These are phyloP conservation scores for Gymnarchus niloticus DNA, from an alignment of 2,113 vertebrate species.

Conservation along the genomic window DNA sequence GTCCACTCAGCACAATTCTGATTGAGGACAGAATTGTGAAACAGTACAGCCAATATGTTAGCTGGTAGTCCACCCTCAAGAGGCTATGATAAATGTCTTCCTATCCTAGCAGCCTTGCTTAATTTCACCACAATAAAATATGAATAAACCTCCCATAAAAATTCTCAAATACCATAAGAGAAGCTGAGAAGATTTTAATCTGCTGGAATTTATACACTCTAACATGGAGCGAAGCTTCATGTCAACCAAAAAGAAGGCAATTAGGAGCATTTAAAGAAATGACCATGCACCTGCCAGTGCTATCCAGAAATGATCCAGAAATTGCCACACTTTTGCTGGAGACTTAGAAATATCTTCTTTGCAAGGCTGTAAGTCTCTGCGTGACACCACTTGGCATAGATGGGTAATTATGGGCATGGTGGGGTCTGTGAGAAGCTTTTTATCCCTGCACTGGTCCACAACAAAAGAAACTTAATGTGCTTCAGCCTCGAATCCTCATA, in stretches of 20 bases:
- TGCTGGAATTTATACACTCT: constrained; percentile 30
- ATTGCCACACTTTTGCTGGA: constrained; percentile 23
- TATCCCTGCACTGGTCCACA: not conserved
- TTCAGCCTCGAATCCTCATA: not conserved
- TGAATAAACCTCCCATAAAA: not conserved
- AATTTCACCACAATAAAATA: not conserved
- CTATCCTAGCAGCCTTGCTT: no score
- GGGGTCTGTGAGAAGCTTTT: not conserved
- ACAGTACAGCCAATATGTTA: not conserved
- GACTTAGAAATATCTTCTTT: constrained; percentile 7
- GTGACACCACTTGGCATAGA: not conserved
- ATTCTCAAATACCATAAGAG: not conserved
- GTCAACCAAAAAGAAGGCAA: constrained; percentile 45
- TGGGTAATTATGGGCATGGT: constrained; percentile 32
- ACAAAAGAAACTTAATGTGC: not conserved
- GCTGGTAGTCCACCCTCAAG: not conserved
- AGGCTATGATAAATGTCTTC: no score
- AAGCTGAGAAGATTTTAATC: constrained; percentile 30
- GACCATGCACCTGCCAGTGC: constrained; percentile 39
- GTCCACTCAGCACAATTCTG: not conserved
- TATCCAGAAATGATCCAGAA: constrained; percentile 32
- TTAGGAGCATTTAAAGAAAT: constrained; percentile 45
- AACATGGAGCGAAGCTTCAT: constrained; percentile 27
- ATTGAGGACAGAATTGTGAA: not conserved
- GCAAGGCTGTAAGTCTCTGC: not conserved